Conservation (phyloP, 2,888 invertebrate species). For the Monoplex corrugatus region DNA sequence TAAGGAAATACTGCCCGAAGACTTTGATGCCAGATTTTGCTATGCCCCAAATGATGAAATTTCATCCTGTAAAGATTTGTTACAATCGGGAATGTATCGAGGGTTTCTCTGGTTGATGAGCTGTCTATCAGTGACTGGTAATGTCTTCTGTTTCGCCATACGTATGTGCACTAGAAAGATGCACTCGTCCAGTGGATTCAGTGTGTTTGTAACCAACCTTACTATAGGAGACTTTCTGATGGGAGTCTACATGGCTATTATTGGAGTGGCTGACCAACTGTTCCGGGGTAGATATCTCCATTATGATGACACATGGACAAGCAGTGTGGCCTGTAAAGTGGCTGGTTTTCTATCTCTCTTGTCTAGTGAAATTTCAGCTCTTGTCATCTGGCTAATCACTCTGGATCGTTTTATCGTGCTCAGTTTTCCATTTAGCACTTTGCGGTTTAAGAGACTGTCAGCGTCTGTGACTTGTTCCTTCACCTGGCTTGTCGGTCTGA, state of each 20-base stretch:
- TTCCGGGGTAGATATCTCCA: not conserved
- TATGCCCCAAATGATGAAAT: not conserved
- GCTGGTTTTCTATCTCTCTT: not conserved
- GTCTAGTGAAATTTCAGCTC: not conserved
- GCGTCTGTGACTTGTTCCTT: too few species aligned
- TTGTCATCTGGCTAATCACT: too few species aligned
- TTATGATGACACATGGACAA: not conserved
- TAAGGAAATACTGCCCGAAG: not conserved
- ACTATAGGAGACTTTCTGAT: slow-evolving; percentile 14
- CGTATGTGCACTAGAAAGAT: not conserved
- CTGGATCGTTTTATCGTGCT: too few species aligned
- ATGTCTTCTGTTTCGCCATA: not conserved
- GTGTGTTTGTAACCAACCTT: slow-evolving; percentile 10
- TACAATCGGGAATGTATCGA: not conserved
- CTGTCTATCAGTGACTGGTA: not conserved
- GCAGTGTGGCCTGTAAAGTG: not conserved
- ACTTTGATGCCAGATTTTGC: not conserved
- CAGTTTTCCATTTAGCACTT: too few species aligned
- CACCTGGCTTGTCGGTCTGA: too few species aligned
- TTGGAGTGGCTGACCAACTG: not conserved
- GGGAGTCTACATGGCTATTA: not conserved
- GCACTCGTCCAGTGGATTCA: not conserved
- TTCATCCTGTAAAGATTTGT: not conserved
- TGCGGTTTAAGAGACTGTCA: too few species aligned
- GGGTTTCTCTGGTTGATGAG: slow-evolving; percentile 5